Percentiles rank a stretch among this genome's conserved stretches.
phyloP scores from a whole-genome alignment of 2,888 invertebrate species.

The Galeruca laticollis region DNA sequence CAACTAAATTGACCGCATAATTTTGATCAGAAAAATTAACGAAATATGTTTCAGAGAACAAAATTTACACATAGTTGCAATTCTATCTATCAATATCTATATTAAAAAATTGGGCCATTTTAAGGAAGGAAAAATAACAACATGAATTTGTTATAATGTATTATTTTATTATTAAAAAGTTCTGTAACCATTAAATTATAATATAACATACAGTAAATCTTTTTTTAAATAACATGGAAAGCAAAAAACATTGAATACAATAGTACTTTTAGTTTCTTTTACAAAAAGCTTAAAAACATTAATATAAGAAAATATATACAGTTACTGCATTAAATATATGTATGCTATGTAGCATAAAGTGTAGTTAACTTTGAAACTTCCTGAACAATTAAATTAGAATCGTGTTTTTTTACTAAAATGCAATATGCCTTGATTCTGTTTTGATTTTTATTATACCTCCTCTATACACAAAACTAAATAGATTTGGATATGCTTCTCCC shows the following conservation, averaged over 20 bases:
- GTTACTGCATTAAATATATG: slow-evolving; percentile 45
- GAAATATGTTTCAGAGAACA: too few species aligned
- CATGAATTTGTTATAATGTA: slow-evolving; percentile 8
- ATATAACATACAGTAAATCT: slow-evolving; percentile 27
- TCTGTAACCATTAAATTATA: slow-evolving; percentile 30
- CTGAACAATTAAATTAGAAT: neutral
- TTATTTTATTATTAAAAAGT: slow-evolving; percentile 30
- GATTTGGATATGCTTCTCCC: too few species aligned
- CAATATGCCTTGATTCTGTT: too few species aligned
- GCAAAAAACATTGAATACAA: slow-evolving; percentile 41
- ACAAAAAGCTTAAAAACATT: slow-evolving; percentile 56
- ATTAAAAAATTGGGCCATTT: too few species aligned
- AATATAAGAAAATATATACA: slow-evolving; percentile 53
- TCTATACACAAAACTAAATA: too few species aligned
- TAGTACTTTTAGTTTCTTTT: slow-evolving; percentile 51
- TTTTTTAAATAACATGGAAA: slow-evolving; percentile 31
- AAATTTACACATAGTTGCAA: too few species aligned
- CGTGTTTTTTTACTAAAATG: too few species aligned
- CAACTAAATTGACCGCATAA: too few species aligned
- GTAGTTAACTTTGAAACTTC: neutral
- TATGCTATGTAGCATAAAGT: slow-evolving; percentile 11
- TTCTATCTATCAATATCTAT: too few species aligned
- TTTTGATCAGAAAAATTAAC: too few species aligned
- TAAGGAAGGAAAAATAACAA: slow-evolving; percentile 11
- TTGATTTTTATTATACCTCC: too few species aligned